Base-by-base conservation (phyloP, 2,888 invertebrate species). In the Agonum fuliginosum region DNA sequence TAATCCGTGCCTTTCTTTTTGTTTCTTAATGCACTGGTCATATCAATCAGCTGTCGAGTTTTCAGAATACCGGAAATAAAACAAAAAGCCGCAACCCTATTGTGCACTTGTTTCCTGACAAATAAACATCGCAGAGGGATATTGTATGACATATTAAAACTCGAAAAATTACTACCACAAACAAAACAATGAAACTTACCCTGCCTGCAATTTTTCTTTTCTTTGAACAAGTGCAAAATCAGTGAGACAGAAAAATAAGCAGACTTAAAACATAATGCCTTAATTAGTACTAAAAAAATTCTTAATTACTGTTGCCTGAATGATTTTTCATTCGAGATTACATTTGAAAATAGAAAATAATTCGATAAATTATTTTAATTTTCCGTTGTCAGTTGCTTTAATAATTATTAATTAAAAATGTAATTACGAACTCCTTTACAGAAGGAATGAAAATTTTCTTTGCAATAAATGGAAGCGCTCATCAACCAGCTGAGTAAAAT, bases 41-140 rank as follows among this genome's bases (percentile, higher is more conserved):
- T 62, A 62, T 62, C 58, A 62, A 62, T 62, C 58, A 62, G 58
- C 27, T 62, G 58, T 62, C 58, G 58, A 62, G 58, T 62, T 62
- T 46, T 17, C 58, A 30, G 30, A 30, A 62, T 62, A 62, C 58
- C 14, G 27, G 14, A 62, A 62, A 46, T 30, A 17, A 62, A 62
- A 62, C 14, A 27, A 62, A 30, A 62, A 30, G 12, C 14, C 14
- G 2, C 30, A 12, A 14, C 30, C 17, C 34, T 30, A 62, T 62
- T 30, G 30, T 62, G 30, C 17, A 34, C 27, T 62, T 30, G 58
- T 62, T 62, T 62, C 34, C 58, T 62, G 30, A 30, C 58, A 62
- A 30, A 62, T 62, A 62, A 62, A 62, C 30, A 62, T 30, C 17
- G 58, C 37, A 24, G 30, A 8, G 17, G 17, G 17, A 62, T 62